These are phyloP conservation scores for Trinorchestia longiramus DNA, from an alignment of 1,140 invertebrate species.

Conservation along the genomic window DNA sequence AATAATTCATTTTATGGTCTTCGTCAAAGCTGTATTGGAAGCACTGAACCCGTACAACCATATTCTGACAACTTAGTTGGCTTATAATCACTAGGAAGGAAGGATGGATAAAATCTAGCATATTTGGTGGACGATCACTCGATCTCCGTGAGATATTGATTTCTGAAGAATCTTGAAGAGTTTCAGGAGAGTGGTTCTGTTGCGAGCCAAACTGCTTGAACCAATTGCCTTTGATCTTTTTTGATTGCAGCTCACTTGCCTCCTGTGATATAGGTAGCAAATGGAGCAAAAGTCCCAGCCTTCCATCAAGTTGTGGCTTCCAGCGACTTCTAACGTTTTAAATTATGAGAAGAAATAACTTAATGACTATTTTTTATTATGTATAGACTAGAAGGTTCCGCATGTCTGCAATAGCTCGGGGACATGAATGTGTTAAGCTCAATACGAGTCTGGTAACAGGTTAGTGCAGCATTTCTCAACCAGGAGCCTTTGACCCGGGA, in stretches of 20 bases:
- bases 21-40: background rate
- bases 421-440: background rate
- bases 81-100: background rate
- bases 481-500: no score
- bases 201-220: background rate
- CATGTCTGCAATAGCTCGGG: background rate
- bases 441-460: no score
- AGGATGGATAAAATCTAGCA: background rate
- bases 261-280: background rate
- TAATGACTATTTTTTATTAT: background rate
- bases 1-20: background rate
- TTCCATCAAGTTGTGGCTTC: background rate
- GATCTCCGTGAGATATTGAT: background rate
- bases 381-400: background rate
- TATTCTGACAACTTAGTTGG: background rate
- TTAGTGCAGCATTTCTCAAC: background rate
- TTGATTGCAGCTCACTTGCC: background rate
- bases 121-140: background rate
- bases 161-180: background rate
- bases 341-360: background rate
- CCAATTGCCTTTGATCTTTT: background rate
- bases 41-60: background rate
- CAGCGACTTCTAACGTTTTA: background rate
- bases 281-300: background rate
- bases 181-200: background rate